A percentile compares a stretch with the other conserved stretches of the same genome.
phyloP scores from a whole-genome alignment of 1,140 invertebrate genomes.

The Mizuhopecten yessoensis region DNA sequence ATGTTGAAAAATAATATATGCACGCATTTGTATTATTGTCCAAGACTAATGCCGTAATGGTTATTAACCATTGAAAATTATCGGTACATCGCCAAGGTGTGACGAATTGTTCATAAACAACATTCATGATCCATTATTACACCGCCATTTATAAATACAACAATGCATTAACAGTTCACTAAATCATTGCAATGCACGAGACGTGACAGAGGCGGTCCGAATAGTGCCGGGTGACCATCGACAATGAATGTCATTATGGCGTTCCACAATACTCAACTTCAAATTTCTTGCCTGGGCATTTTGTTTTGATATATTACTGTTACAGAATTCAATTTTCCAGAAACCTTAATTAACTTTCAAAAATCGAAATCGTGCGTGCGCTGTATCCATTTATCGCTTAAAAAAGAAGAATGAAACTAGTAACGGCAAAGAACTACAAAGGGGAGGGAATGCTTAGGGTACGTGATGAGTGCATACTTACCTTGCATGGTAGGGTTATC shows the following conservation, averaged over 20 bases:
- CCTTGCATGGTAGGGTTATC: neutral
- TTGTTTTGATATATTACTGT: neutral
- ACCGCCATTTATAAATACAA: too few species aligned
- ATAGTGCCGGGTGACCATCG: neutral
- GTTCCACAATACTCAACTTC: neutral
- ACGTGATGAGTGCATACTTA: conserved; percentile 1
- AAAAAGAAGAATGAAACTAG: neutral
- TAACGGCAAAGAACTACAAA: neutral
- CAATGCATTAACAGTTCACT: too few species aligned
- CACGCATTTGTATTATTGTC: too few species aligned
- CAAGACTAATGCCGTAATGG: too few species aligned
- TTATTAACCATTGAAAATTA: too few species aligned
- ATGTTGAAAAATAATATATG: too few species aligned
- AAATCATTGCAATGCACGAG: neutral
- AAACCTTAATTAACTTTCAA: neutral
- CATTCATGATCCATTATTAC: too few species aligned
- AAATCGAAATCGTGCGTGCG: neutral
- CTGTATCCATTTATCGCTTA: neutral
- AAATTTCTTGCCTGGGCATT: neutral
- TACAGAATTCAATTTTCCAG: neutral
- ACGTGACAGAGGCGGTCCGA: neutral
- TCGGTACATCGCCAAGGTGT: too few species aligned
- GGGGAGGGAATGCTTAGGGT: neutral
- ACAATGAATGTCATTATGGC: neutral
- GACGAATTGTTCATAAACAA: too few species aligned